Conservation (phyloP, 2,797 vertebrate species). For the Bryconaethiops microstoma region DNA sequence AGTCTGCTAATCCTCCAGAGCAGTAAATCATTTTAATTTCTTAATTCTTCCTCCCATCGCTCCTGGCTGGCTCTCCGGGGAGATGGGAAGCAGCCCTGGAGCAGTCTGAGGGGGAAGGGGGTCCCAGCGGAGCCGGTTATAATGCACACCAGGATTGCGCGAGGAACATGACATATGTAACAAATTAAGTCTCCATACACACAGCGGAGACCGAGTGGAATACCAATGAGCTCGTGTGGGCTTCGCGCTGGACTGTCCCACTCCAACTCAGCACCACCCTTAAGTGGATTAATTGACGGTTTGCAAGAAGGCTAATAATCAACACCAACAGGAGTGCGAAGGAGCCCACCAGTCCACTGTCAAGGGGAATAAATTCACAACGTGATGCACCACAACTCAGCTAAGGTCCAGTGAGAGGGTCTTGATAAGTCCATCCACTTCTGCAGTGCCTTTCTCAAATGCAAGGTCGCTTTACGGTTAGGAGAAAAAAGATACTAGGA, state of each 20-base stretch:
- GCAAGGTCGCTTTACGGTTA: background rate
- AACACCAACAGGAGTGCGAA: constrained; percentile 73
- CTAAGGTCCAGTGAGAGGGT: background rate
- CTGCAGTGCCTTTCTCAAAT: background rate
- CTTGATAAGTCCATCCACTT: background rate
- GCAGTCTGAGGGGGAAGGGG: constrained; percentile 44
- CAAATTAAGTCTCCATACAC: constrained; percentile 74
- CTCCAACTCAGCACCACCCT: constrained; percentile 59
- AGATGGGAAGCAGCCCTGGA: constrained; percentile 46
- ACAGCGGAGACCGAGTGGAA: constrained; percentile 59
- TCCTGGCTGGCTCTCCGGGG: constrained; percentile 42
- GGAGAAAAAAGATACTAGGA: background rate
- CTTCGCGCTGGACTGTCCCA: constrained; percentile 62
- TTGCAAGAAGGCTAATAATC: constrained; percentile 80
- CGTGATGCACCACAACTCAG: background rate
- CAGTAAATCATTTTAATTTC: constrained; percentile 66
- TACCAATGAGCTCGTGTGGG: constrained; percentile 71
- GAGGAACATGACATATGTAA: constrained; percentile 76
- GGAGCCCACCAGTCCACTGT: constrained; percentile 65
- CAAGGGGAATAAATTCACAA: constrained; percentile 52
- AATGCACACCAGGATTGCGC: constrained; percentile 67
- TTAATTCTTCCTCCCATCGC: constrained; percentile 56
- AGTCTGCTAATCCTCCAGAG: constrained; percentile 49
- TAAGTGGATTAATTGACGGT: constrained; percentile 77
- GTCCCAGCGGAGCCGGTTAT: constrained; percentile 65